Evolutionary conservation across 2,113 vertebrate genomes (phyloP).

Genomic region (Nothoprocta pentlandii): DNA sequence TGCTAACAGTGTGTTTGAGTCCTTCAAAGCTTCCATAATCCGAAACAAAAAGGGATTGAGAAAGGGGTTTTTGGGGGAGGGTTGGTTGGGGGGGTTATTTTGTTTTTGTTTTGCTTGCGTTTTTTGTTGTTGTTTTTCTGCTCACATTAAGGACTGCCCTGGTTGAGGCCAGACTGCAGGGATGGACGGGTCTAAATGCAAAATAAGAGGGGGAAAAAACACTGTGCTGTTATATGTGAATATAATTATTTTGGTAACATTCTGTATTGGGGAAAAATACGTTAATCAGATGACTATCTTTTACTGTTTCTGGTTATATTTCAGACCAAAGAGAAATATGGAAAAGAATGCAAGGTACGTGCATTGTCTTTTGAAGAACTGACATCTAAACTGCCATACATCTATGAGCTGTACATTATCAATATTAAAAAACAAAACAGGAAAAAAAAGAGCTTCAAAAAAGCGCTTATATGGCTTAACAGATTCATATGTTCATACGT

Average conservation of each 20-base stretch:
- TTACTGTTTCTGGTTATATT: constrained; percentile 41
- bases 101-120: too few species aligned
- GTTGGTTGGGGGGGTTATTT: too few species aligned
- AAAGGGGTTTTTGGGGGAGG: background rate
- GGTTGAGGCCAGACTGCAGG: background rate
- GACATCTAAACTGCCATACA: background rate
- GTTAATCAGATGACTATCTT: background rate
- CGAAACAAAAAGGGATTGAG: background rate
- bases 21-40: background rate
- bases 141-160: background rate
- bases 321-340: constrained; percentile 99
- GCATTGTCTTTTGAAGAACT: background rate
- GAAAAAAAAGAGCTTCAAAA: background rate
- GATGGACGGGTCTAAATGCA: background rate
- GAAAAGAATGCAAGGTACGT: constrained; percentile 98
- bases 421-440: background rate
- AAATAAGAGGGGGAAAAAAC: background rate
- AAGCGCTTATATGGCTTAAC: background rate
- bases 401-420: background rate
- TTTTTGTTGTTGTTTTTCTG: background rate
- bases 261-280: background rate
- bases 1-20: background rate
- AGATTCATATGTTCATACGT: background rate
- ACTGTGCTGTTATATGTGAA: background rate
- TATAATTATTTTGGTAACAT: fast-evolving